Base-by-base conservation (phyloP, 1,140 invertebrate genomes). In the Penaeus chinensis region DNA sequence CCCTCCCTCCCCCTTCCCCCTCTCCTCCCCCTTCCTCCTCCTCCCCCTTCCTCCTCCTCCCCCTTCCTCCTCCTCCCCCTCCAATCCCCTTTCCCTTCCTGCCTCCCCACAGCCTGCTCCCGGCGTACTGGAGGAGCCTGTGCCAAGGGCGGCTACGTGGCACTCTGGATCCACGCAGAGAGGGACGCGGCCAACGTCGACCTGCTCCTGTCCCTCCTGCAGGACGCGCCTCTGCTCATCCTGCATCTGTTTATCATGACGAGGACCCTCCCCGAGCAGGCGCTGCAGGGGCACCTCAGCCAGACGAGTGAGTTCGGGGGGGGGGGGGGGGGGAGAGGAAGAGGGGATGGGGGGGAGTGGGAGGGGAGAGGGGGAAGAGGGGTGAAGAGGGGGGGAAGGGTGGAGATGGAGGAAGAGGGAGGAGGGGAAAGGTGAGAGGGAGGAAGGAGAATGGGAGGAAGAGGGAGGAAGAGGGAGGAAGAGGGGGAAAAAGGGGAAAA, bases 111-210 rank as follows among this genome's bases (percentile, higher is more conserved):
- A 83, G 82, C 82, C 22, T 83, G 82, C 22, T 69, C 66, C n/a
- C 60, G 24, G 65, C 42, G 66, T 18, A 74, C 65, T 3, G 63
- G 82, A 42, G 82, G 82, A 4, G 37, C 24, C 27, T 83, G 54
- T 22, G 22, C 62, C 10, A 47, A 69, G 3, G 85, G 85, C 2
- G 79, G 85, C 16, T 87, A 62, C 60, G 66, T 87, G 66, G 85
- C 85, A 1, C 85, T 81, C 10, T 87, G 85, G 85, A 80, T 87
- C 19, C 85, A 87, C 32, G 79, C 85, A 20, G 85, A 87, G 79
- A 82, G 85, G 60, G 85, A 87, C 22, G 85, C 85, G 37, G 54
- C 85, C 24, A 87, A 87, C 66, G 85, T 82, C 18, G 85, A 87
- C 66, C 78, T 87, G 1, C 78, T 87, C 11, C 79, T 82, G 78